Percentiles rank a stretch among this genome's conserved stretches.
Conservation (phyloP, 53 echinoderm and acorn worm genomes). For the Zoroaster sp. region DNA sequence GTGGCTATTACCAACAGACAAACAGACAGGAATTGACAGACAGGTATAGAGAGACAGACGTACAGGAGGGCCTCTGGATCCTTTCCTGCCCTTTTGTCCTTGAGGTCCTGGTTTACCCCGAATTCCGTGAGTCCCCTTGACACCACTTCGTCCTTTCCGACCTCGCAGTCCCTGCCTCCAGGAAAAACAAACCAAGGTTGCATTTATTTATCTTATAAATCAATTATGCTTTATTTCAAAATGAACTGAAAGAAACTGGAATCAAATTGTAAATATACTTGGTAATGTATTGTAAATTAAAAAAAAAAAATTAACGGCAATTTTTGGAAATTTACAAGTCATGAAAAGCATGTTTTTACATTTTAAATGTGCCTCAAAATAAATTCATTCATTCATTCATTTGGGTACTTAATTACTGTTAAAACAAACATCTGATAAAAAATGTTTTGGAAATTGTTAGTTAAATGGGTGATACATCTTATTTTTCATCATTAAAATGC, state of each 20-base stretch:
- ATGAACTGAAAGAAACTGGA: background rate
- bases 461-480: too few species aligned
- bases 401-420: too few species aligned
- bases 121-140: conserved; percentile 61
- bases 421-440: too few species aligned
- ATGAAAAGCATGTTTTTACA: too few species aligned
- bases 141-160: conserved; percentile 65
- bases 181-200: conserved; percentile 70
- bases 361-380: too few species aligned
- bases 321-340: too few species aligned
- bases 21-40: too few species aligned
- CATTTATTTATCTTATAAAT: conserved; percentile 40
- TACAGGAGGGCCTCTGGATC: conserved; percentile 25
- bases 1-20: too few species aligned
- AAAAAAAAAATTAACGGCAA: background rate
- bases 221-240: background rate
- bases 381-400: too few species aligned
- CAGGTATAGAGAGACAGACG: conserved; percentile 43
- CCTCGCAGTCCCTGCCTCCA: conserved; percentile 98
- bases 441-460: too few species aligned
- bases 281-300: background rate
- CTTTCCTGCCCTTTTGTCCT: conserved; percentile 64
- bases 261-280: background rate
- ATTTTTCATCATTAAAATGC: too few species aligned
- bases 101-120: conserved; percentile 59